These are phyloP conservation scores for Leptopilina boulardi DNA, from an alignment of 1,140 invertebrate species.

Conservation along the genomic window DNA sequence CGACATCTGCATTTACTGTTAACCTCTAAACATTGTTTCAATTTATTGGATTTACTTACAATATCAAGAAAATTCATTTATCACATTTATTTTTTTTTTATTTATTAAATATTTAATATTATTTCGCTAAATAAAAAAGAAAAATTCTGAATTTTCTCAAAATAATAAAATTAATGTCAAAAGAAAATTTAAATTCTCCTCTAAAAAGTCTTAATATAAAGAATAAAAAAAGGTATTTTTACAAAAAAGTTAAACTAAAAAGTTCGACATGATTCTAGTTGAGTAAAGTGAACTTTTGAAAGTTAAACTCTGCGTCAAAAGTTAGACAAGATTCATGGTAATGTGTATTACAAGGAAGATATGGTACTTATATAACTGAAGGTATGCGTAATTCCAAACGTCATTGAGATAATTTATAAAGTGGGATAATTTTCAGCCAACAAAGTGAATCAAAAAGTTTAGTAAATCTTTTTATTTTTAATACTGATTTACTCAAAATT, in stretches of 20 bases:
- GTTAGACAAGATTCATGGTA: background rate
- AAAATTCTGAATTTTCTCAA: too few relatives aligned
- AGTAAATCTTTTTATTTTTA: too few relatives aligned
- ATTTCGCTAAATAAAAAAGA: too few relatives aligned
- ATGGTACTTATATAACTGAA: slow-evolving; percentile 74
- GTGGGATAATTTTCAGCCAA: slow-evolving; percentile 79
- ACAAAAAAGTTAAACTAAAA: background rate
- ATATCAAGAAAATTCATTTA: too few relatives aligned
- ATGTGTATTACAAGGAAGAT: slow-evolving; percentile 3
- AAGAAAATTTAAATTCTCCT: background rate
- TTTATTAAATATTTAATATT: too few relatives aligned
- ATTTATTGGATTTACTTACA: background rate
- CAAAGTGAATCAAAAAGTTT: background rate
- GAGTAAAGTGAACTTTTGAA: slow-evolving; percentile 3
- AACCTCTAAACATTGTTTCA: background rate
- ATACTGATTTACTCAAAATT: too few relatives aligned
- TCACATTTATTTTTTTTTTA: too few relatives aligned
- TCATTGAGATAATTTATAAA: slow-evolving; percentile 96
- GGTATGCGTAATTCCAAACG: slow-evolving; percentile 93
- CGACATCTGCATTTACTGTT: background rate
- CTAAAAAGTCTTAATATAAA: background rate
- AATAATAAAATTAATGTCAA: background rate
- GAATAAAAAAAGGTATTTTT: background rate
- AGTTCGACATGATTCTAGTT: background rate
- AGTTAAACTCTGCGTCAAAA: slow-evolving; percentile 1